Evolutionary conservation across 2,797 vertebrate species (phyloP), one percentile per base, ranked within the genome.

Genomic region (Sebastes itinus): DNA sequence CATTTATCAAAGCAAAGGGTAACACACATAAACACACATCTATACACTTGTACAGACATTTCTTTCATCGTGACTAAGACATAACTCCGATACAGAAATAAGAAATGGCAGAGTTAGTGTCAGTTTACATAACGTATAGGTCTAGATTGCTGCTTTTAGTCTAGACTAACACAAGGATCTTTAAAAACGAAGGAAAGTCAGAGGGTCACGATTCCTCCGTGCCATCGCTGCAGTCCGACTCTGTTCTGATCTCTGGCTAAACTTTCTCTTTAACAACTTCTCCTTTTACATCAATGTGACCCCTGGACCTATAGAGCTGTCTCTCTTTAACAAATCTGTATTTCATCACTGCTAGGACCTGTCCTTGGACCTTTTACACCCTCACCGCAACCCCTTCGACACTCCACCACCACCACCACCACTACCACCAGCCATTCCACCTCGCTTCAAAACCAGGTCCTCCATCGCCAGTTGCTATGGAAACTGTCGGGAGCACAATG

Each of bases 401-500:
- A 52, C 77, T 70, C 77, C 77, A 62, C 81, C 76, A 23, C 58
- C 68, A 35, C 64, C 73, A 22, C 77, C 77, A 62, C 81, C 78
- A 23, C 58, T 54, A 35, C 56, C 73, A 23, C 61, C 63, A 67
- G 71, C 64, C 78, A 72, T 78, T 80, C 77, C 82, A 81, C 82
- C 89, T 87, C 28, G 33, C 78, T 81, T 85, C 59, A 65, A 82
- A 93, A 84, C 59, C 28, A 90, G 86, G 72, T 79, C 80, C 75
- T 88, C 89, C 80, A 75, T 86, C 58, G 42, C 75, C 70, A 68
- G 95, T 96, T 95, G 93, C 96, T 93, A 96, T 96, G 94, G 95
- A 93, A 96, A 96, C 96, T 87, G 90, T 81, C 79, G 46, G 89
- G 89, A 83, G 92, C 87, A 72, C 83, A 92, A 89, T 81, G 81